Percentiles rank a stretch among this genome's conserved stretches.
These are phyloP conservation scores for Jordanella pulchra DNA, from an alignment of 2,797 vertebrate species.

Conservation along the genomic window DNA sequence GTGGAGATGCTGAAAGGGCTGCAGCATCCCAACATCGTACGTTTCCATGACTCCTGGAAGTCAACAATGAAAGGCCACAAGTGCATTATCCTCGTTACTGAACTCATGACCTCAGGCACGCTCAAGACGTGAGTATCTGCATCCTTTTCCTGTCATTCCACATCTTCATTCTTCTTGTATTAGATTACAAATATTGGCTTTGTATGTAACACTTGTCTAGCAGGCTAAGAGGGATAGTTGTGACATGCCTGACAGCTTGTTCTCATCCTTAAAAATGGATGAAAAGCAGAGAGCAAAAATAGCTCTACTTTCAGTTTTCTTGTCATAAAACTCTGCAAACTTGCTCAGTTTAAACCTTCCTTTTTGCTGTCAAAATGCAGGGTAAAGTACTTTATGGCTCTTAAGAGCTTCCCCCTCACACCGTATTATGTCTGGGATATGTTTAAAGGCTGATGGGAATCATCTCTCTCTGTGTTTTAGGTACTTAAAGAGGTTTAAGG, in stretches of 20 bases:
- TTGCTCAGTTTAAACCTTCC: conserved; percentile 30
- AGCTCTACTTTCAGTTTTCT: conserved; percentile 12
- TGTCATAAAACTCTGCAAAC: conserved; percentile 25
- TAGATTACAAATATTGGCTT: conserved; percentile 4
- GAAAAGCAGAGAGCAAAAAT: not conserved
- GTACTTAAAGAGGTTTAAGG: conserved; percentile 96
- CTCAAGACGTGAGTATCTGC: conserved; percentile 91
- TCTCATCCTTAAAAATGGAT: conserved; percentile 8
- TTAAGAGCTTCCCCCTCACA: conserved; percentile 32
- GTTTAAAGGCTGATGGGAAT: conserved; percentile 22
- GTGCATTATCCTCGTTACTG: conserved; percentile 94
- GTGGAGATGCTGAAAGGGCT: conserved; percentile 98
- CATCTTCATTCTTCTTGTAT: not conserved
- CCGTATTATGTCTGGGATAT: conserved; percentile 4
- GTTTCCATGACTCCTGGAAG: conserved; percentile 99
- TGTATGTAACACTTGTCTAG: conserved; percentile 11
- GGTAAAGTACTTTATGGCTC: conserved; percentile 10
- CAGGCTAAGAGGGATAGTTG: conserved; percentile 3
- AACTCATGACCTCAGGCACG: conserved; percentile 98
- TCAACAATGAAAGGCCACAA: conserved; percentile 92
- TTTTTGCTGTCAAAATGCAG: conserved; percentile 43
- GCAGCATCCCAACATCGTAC: conserved; percentile 98
- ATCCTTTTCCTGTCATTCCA: not conserved
- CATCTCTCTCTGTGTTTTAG: conserved; percentile 64
- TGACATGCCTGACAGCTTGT: conserved; percentile 26